These are phyloP conservation scores for Python bivittatus DNA, from an alignment of 2,113 vertebrate species.

Conservation along the genomic window DNA sequence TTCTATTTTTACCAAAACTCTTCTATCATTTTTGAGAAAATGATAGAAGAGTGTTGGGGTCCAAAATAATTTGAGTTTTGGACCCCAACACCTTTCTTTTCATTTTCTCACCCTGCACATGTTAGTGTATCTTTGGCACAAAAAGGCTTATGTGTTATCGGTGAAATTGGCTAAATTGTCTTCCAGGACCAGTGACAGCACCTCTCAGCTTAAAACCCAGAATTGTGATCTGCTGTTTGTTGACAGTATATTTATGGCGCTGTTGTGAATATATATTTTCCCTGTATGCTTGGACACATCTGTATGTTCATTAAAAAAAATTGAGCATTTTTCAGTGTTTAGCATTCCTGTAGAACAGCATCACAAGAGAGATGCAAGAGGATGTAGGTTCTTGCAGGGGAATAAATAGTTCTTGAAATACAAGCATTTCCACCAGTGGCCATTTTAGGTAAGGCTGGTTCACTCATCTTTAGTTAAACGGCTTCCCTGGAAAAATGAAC, in stretches of 20 bases:
- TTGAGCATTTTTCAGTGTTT: not conserved
- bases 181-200: not conserved
- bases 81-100: not conserved
- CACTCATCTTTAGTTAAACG: not conserved
- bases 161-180: not conserved
- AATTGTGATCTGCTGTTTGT: not conserved
- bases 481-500: not conserved
- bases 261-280: not conserved
- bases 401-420: not conserved
- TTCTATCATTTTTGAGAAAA: too few species aligned
- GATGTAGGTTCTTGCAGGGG: not conserved
- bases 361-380: not conserved
- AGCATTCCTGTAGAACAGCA: not conserved
- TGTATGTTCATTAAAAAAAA: slow-evolving; percentile 12
- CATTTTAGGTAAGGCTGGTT: not conserved
- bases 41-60: not conserved
- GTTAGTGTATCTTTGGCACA: not conserved
- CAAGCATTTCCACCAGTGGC: not conserved
- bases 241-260: not conserved
- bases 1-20: not conserved
- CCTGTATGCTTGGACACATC: not conserved
- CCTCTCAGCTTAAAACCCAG: not conserved
- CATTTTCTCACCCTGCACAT: too few species aligned
- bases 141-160: too few species aligned
- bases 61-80: not conserved